A percentile compares a stretch with the other conserved stretches of the same genome.
phyloP scores from a whole-genome alignment of 2,797 vertebrate genomes.

The Ataeniobius toweri region DNA sequence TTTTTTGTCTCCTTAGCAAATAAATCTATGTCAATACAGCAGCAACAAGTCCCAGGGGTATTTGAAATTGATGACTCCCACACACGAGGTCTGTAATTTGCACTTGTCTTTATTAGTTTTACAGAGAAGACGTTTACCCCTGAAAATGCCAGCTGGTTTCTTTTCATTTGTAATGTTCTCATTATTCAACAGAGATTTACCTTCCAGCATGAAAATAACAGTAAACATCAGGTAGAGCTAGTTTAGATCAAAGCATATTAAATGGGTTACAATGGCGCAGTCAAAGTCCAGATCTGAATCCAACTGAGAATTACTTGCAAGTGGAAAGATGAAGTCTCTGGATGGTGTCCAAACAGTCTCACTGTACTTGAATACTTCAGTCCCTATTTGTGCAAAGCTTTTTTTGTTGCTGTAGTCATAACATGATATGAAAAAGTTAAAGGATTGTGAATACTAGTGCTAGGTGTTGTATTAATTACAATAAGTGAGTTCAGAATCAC shows the following conservation, averaged over 20 bases:
- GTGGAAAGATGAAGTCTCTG: background rate
- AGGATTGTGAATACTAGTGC: background rate
- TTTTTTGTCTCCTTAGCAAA: constrained; percentile 2
- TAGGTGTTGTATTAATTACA: background rate
- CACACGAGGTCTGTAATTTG: constrained; percentile 17
- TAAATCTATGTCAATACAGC: constrained; percentile 5
- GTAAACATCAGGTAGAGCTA: background rate
- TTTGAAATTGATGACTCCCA: background rate
- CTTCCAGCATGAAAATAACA: background rate
- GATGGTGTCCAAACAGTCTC: background rate
- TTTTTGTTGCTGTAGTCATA: background rate
- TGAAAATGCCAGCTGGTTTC: background rate
- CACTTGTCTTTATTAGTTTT: constrained; percentile 7
- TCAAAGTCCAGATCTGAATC: background rate
- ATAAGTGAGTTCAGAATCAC: constrained; percentile 2
- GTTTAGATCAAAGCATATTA: background rate
- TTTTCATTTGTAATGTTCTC: constrained; percentile 5
- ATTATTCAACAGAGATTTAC: background rate
- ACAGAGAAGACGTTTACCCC: background rate
- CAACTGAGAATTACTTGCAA: background rate
- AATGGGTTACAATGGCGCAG: background rate
- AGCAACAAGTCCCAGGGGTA: constrained; percentile 9
- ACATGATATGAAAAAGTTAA: background rate
- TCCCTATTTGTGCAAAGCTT: too few species aligned
- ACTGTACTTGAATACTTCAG: background rate